phyloP scores from a whole-genome alignment of 2,888 invertebrate species.

The Antitype chi region DNA sequence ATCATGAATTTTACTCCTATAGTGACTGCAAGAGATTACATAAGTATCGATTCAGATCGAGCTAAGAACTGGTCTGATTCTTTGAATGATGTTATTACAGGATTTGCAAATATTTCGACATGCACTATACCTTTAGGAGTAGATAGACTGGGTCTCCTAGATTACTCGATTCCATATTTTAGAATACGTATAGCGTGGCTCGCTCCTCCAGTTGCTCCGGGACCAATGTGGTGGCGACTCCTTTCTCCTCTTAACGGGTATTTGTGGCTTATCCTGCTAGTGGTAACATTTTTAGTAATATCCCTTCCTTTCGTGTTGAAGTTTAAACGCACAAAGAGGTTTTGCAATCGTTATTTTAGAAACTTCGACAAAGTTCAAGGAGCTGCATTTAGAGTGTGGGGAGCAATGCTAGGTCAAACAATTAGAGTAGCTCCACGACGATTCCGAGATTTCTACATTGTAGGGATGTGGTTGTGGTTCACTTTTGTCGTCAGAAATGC shows the following conservation, averaged over 20 bases:
- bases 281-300: conserved; percentile 76
- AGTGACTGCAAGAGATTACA: conserved; percentile 76
- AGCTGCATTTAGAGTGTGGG: conserved; percentile 80
- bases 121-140: conserved; percentile 79
- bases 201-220: conserved; percentile 78
- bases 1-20: conserved; percentile 82
- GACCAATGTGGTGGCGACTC: conserved; percentile 79
- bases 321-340: conserved; percentile 71
- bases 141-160: conserved; percentile 76
- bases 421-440: conserved; percentile 76
- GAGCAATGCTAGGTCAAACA: conserved; percentile 81
- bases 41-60: conserved; percentile 80
- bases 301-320: conserved; percentile 76
- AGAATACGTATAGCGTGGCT: conserved; percentile 81
- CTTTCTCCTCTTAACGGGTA: conserved; percentile 81
- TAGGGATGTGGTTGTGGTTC: conserved; percentile 83
- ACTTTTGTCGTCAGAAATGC: conserved; percentile 82
- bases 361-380: conserved; percentile 75
- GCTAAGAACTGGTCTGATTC: conserved; percentile 82
- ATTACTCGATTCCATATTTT: conserved; percentile 81
- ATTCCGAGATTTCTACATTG: conserved; percentile 83
- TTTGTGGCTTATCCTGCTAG: conserved; percentile 78
- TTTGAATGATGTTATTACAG: conserved; percentile 79
- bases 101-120: conserved; percentile 80
- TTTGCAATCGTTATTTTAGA: conserved; percentile 75